Percentiles rank a stretch among this genome's conserved stretches.
These are phyloP conservation scores for Eristalis intricaria DNA, from an alignment of 2,888 invertebrate species.

Conservation along the genomic window DNA sequence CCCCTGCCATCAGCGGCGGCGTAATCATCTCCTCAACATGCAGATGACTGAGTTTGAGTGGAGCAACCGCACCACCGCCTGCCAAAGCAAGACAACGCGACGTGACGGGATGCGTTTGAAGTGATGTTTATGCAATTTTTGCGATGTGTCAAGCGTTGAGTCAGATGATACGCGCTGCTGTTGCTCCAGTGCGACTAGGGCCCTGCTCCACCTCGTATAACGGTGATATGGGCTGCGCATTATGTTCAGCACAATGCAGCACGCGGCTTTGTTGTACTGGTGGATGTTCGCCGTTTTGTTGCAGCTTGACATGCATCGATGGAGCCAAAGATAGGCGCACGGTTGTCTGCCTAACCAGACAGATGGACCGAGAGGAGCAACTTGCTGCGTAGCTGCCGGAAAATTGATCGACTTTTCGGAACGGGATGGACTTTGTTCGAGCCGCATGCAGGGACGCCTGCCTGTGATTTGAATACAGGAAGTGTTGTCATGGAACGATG, in stretches of 20 bases:
- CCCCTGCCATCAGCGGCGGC: constrained; percentile 43
- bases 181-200: constrained; percentile 41
- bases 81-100: constrained; percentile 25
- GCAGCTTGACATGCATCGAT: constrained; percentile 64
- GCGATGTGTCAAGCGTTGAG: constrained; percentile 71
- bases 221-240: constrained; percentile 57
- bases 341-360: constrained; percentile 56
- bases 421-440: not conserved
- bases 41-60: constrained; percentile 62
- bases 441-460: constrained; percentile 31
- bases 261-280: constrained; percentile 25
- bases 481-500: constrained; percentile 69
- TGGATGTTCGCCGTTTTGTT: constrained; percentile 57
- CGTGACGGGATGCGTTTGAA: not conserved
- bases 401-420: constrained; percentile 68
- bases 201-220: constrained; percentile 53
- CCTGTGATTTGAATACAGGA: constrained; percentile 69
- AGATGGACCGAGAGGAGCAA: constrained; percentile 15
- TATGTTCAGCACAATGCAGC: constrained; percentile 51
- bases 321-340: constrained; percentile 39
- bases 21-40: constrained; percentile 69
- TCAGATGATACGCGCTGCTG: constrained; percentile 56
- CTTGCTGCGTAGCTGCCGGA: constrained; percentile 52
- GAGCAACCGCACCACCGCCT: constrained; percentile 37
- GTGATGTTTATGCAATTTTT: constrained; percentile 66